Conservation (phyloP, 1,140 invertebrate species). For the Sarcophaga bullata region DNA sequence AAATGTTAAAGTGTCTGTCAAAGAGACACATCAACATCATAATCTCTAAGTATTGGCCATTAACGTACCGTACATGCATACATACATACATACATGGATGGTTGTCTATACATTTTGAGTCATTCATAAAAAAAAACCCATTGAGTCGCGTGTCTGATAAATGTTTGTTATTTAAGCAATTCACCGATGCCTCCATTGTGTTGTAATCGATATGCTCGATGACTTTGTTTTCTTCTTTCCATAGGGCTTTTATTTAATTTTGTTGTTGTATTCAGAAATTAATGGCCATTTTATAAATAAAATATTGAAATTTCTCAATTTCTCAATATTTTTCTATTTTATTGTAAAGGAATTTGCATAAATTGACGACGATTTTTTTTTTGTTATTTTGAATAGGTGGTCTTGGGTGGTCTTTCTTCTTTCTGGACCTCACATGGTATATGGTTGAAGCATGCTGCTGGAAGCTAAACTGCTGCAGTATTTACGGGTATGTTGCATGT, state of each 20-base stretch:
- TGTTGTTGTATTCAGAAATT: neutral
- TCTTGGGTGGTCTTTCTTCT: neutral
- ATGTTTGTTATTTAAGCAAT: conserved; percentile 22
- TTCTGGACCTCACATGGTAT: neutral
- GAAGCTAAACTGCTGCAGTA: neutral
- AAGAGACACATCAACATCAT: too few relatives aligned
- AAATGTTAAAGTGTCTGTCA: too few relatives aligned
- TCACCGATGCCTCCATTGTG: neutral
- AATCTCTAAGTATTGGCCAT: too few relatives aligned
- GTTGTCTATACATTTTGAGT: neutral
- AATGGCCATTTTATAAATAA: neutral
- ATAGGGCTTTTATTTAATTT: neutral
- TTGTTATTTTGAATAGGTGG: neutral
- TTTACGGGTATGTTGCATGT: neutral
- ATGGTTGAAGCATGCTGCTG: neutral
- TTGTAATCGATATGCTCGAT: conserved; percentile 13
- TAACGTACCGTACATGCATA: neutral
- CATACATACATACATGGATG: neutral
- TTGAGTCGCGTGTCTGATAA: conserved; percentile 33
- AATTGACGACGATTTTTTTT: neutral
- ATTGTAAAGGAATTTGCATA: neutral
- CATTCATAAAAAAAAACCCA: neutral
- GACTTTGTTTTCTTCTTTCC: conserved; percentile 9
- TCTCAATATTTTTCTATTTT: neutral
- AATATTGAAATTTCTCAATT: conserved; percentile 3